phyloP scores from a whole-genome alignment of 2,888 invertebrate genomes.

The Caenorhabditis sulstoni region DNA sequence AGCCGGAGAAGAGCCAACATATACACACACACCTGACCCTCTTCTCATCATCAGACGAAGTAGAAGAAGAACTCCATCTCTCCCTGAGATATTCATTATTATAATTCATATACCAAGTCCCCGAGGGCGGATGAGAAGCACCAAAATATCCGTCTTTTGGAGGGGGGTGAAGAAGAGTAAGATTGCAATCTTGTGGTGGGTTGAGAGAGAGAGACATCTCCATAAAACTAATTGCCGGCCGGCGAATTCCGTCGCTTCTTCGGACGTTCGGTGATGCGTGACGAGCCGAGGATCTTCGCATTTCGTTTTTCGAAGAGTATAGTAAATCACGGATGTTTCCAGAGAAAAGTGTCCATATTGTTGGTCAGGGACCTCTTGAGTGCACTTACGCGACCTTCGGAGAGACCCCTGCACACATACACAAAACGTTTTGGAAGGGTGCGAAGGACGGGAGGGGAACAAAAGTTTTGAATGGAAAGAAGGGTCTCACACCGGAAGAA shows the following conservation, averaged over 20 bases:
- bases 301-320: no score
- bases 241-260: background rate
- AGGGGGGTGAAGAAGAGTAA: no score
- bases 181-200: slow-evolving; percentile 3
- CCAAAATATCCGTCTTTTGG: background rate
- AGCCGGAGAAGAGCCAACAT: slow-evolving; percentile 11
- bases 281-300: background rate
- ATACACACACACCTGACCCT: slow-evolving; percentile 22
- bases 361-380: background rate
- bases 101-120: slow-evolving; percentile 3
- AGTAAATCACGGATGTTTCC: background rate
- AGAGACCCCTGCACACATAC: no score
- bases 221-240: slow-evolving; percentile 13
- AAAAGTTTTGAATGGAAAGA: background rate
- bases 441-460: slow-evolving; percentile 9
- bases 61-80: background rate
- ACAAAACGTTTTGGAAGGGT: background rate
- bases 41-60: background rate
- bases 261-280: slow-evolving; percentile 8
- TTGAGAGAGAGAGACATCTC: background rate
- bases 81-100: slow-evolving; percentile 16
- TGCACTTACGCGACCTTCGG: no score
- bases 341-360: background rate
- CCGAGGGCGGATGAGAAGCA: no score
- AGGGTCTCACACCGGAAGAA: slow-evolving; percentile 33